Percentiles rank a stretch among this genome's conserved stretches.
phyloP scores from a whole-genome alignment of 2,797 vertebrate genomes.

The Vespertilio murinus region DNA sequence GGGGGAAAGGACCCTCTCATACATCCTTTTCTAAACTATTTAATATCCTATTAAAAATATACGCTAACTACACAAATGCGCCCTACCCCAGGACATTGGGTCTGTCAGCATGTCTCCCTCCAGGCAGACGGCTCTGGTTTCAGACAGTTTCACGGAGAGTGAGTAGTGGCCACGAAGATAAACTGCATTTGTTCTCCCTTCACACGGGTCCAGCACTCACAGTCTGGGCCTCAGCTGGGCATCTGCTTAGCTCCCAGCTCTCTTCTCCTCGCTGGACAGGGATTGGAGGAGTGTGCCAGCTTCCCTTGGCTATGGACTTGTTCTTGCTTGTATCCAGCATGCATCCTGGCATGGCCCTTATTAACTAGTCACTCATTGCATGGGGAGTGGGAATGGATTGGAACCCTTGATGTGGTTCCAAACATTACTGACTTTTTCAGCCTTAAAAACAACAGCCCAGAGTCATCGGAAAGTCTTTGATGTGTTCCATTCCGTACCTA shows the following conservation, averaged over 20 bases:
- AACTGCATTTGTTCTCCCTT: not conserved
- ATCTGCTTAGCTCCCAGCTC: conserved; percentile 37
- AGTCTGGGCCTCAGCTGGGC: conserved; percentile 9
- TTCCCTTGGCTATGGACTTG: conserved; percentile 64
- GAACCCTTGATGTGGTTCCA: conserved; percentile 78
- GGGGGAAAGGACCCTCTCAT: not conserved
- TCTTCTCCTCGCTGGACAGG: conserved; percentile 59
- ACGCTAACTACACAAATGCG: not conserved
- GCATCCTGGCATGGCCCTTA: conserved; percentile 61
- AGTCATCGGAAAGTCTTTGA: conserved; percentile 69
- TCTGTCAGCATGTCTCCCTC: not conserved
- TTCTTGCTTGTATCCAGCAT: conserved; percentile 73
- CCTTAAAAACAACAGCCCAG: conserved; percentile 68
- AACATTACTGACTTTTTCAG: conserved; percentile 57
- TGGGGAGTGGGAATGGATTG: conserved; percentile 64
- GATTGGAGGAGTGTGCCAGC: conserved; percentile 43
- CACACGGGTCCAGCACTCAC: not conserved
- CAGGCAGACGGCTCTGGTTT: not conserved
- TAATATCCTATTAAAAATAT: not conserved
- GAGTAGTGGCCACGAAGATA: not conserved
- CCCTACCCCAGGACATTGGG: not conserved
- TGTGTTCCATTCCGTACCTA: conserved; percentile 12
- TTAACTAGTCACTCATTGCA: conserved; percentile 70
- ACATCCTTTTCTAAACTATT: not conserved
- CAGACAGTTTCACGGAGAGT: not conserved